A percentile compares a stretch with the other conserved stretches of the same genome.
These are phyloP conservation scores for Hirundo rustica DNA, from an alignment of 2,797 vertebrate species.

Conservation along the genomic window DNA sequence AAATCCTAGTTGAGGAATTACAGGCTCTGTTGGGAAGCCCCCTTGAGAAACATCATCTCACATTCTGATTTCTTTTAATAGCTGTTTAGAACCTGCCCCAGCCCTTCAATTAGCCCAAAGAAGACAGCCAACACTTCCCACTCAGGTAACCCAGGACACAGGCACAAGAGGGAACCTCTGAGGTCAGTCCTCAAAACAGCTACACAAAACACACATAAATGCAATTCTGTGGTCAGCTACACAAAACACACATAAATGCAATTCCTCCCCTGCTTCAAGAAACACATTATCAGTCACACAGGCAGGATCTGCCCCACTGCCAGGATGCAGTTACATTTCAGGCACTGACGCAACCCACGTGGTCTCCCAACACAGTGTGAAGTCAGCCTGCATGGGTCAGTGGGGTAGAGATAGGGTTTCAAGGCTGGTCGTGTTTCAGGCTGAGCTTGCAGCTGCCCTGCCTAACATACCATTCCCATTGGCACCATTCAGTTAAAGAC, in stretches of 20 bases:
- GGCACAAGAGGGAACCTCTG: rapidly evolving
- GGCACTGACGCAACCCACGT: neutral
- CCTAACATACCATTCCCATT: conserved; percentile 15
- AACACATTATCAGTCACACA: neutral
- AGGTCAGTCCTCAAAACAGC: neutral
- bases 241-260: neutral
- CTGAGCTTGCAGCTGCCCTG: conserved; percentile 53
- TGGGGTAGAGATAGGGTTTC: conserved; percentile 70
- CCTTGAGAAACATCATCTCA: neutral
- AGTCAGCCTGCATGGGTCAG: conserved; percentile 26
- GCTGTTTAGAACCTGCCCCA: neutral
- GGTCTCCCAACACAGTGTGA: conserved; percentile 13
- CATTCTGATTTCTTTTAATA: neutral
- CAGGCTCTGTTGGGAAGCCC: neutral
- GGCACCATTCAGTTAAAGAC: conserved; percentile 65
- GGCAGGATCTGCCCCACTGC: neutral
- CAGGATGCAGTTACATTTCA: conserved; percentile 35
- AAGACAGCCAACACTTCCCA: neutral
- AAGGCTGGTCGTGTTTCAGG: conserved; percentile 79
- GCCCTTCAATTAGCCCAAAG: neutral
- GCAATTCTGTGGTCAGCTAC: neutral
- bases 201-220: neutral
- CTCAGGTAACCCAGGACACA: neutral
- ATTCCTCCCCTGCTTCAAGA: neutral
- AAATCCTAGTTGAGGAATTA: neutral